Evolutionary conservation across 2,797 vertebrate genomes (phyloP).

Genomic region (Pseudochirops cupreus): DNA sequence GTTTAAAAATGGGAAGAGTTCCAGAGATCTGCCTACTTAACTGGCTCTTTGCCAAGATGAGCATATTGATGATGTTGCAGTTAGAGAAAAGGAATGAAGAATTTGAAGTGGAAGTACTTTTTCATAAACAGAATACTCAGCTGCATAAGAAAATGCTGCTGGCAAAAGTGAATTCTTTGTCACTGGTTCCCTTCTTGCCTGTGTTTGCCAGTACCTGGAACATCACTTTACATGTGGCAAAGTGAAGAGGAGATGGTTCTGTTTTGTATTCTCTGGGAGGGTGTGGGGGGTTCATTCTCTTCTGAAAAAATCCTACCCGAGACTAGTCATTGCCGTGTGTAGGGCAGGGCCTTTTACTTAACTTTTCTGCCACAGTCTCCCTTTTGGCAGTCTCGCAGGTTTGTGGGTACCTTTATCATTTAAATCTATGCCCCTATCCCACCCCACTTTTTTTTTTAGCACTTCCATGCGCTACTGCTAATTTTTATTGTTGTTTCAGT

Average conservation of each 20-base stretch:
- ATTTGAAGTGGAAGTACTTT: constrained; percentile 8
- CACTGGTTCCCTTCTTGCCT: background rate
- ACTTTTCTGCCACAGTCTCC: background rate
- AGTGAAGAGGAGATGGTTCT: background rate
- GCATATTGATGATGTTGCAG: background rate
- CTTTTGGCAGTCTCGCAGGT: background rate
- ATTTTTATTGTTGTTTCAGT: background rate
- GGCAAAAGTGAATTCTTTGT: background rate
- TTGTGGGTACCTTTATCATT: background rate
- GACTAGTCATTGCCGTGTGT: background rate
- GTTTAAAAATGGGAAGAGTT: background rate
- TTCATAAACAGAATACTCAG: constrained; percentile 16
- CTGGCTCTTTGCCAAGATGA: background rate
- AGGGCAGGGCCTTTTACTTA: background rate
- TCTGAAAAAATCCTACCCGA: background rate
- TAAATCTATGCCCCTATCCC: background rate
- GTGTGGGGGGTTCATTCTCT: background rate
- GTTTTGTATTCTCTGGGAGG: background rate
- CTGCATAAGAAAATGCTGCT: background rate
- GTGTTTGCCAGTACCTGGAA: background rate
- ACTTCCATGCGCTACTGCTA: background rate
- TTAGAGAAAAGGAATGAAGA: background rate
- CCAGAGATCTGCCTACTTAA: background rate
- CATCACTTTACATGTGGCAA: background rate
- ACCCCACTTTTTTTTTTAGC: background rate